phyloP scores from a whole-genome alignment of 2,888 invertebrate species.

The Leucoptera coffeella region DNA sequence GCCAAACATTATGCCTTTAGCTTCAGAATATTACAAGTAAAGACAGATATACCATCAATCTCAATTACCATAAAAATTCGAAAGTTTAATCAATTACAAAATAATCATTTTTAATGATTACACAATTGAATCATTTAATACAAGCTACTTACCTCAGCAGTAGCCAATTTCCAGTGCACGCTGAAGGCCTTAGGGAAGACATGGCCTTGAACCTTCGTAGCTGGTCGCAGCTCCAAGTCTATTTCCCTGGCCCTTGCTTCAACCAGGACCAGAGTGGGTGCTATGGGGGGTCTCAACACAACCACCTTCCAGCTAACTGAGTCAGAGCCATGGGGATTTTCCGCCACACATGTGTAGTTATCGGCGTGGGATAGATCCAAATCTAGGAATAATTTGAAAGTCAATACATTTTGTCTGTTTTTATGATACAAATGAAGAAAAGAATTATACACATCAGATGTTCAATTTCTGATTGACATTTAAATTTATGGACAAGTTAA shows the following conservation, averaged over 20 bases:
- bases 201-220: conserved; percentile 28
- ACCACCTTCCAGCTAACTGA: conserved; percentile 72
- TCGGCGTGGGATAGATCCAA: conserved; percentile 66
- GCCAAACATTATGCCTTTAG: no score
- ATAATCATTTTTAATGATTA: no score
- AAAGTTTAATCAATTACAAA: no score
- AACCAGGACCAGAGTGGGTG: conserved; percentile 59
- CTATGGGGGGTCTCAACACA: conserved; percentile 67
- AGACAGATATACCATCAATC: no score
- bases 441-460: no score
- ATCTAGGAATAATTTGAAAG: conserved; percentile 45
- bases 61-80: no score
- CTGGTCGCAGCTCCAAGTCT: conserved; percentile 31
- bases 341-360: conserved; percentile 74
- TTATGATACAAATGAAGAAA: no score
- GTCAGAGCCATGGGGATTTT: conserved; percentile 79
- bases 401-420: no score
- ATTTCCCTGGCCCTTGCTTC: conserved; percentile 34
- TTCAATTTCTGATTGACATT: no score
- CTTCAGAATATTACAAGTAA: no score
- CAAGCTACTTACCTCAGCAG: conserved; percentile 63
- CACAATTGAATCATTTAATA: no score
- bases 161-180: conserved; percentile 61
- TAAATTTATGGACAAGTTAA: no score
- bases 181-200: conserved; percentile 55